Evolutionary conservation across 2,113 vertebrate genomes (phyloP), one percentile per base, ranked within the genome.

Genomic region (Todiramphus saurophagus): DNA sequence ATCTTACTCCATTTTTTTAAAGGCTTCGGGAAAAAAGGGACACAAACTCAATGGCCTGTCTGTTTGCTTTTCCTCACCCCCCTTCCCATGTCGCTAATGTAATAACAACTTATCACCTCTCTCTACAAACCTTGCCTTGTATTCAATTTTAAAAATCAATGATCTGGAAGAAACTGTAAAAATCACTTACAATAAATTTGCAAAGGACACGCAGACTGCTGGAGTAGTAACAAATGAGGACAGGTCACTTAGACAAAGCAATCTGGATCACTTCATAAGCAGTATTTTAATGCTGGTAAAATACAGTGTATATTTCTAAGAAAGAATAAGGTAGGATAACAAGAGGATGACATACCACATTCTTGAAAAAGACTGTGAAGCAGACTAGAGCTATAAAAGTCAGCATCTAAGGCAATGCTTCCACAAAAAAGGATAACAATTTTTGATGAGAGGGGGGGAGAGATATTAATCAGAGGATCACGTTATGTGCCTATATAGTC

Each of bases 91-190:
- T 91, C 91, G 89, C 73, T 74, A 69, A 63, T 56, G 73, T 64
- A 91, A 92, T 89, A 96, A 89, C 79, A 95, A 94, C 89, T 82
- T 89, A 94, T 43, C 91, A 93, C 73, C 35, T 75, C 77, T 89
- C 87, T 93, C 83, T 84, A 75, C 73, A 91, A 96, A 97, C 80
- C 83, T 79, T 89, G 77, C 83, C 93, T 95, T 74, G 87, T 91
- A 84, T 91, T 94, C 95, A 90, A 94, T 96, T 96, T 96, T 95
- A 89, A 93, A 97, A 97, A 95, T 93, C 95, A 95, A 91, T 93
- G 95, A 92, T 94, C 80, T 87, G 80, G 83, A 96, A 96, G 83
- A 96, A 96, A 96, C 91, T 82, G 69, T 82, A 93, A 95, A 95
- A 96, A 93, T 87, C 77, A 89, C 77, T 76, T 75, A 77, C 95